Base-by-base conservation (phyloP, 2,113 vertebrate species). In the Dissostichus mawsoni region DNA sequence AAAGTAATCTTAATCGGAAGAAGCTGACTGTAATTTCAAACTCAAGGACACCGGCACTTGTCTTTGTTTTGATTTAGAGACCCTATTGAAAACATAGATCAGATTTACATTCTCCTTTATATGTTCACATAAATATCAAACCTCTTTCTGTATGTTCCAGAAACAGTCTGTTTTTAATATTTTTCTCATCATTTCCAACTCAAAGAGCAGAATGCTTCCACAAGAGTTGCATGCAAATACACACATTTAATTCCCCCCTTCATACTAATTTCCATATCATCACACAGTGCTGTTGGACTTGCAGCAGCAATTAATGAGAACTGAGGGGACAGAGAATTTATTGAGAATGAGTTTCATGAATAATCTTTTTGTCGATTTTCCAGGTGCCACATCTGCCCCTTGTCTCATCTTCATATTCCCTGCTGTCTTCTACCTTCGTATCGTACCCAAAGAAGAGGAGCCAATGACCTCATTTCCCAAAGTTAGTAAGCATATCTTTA, bases 361-460 rank as follows among this genome's bases (percentile, higher is more conserved):
- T 80, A 62, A 69, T 67, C 20, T 72, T 69, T 55, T 56, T 47
- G 20, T 75, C 18, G 65, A 14, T 48, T 81, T 70, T 33, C 75
- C 90, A 99, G 98, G 98, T 92, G 98, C 98, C 82, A 99, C 98
- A 0, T 99, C 98, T 0, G 98, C 98, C 70, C 98, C 98, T 0
- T 99, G 98, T 89, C 97, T 99, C 94, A 99, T 99, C 92, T 99
- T 99, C 93, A 99, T 99, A 92, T 99, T 99, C 86, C 98, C 98
- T 0, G 98, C 98, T 52, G 93, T 98, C 82, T 99, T 99, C 94
- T 99, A 99, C 93, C 97, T 99, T 65, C 97, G 98, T 57, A 99
- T 99, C 80, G 92, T 99, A 84, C 98, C 98, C 91, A 96, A 96
- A 81, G 98, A 99, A 88, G 96, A 97, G 71, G 98, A 99, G 76